Conservation (phyloP, 2,888 invertebrate species). For the Platypus cylindrus region DNA sequence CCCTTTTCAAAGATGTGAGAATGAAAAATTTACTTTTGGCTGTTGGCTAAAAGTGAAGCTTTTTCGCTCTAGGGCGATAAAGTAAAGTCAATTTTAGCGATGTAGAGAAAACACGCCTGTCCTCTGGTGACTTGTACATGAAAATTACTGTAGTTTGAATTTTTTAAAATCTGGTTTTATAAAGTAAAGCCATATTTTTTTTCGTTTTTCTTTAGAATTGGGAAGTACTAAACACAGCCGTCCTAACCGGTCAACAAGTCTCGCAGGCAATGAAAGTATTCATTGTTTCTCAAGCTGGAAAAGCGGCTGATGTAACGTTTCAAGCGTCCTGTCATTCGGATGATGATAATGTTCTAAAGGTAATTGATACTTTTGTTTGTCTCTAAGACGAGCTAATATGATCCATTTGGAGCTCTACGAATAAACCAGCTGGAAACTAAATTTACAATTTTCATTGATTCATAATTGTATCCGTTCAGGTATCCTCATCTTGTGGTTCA, state of each 20-base stretch:
- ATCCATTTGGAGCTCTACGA: not conserved
- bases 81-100: too few relatives aligned
- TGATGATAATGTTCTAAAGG: conserved; percentile 93
- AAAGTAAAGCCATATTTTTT: too few relatives aligned
- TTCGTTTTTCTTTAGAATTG: conserved; percentile 57
- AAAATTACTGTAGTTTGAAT: too few relatives aligned
- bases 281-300: conserved; percentile 87
- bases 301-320: conserved; percentile 87
- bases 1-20: too few relatives aligned
- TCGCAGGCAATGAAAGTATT: conserved; percentile 92
- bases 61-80: too few relatives aligned
- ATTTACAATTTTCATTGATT: not conserved
- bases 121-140: too few relatives aligned
- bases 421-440: not conserved
- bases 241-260: conserved; percentile 85
- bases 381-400: not conserved
- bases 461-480: conserved; percentile 43
- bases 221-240: conserved; percentile 92
- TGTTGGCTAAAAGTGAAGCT: too few relatives aligned
- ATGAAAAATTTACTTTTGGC: too few relatives aligned
- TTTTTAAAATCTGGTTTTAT: too few relatives aligned
- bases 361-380: conserved; percentile 29
- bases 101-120: too few relatives aligned
- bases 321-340: conserved; percentile 91
- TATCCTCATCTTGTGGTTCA: conserved; percentile 89